Percentiles rank a stretch among this genome's conserved stretches.
Conservation (phyloP, 2,797 vertebrate genomes). For the Platalea minor region DNA sequence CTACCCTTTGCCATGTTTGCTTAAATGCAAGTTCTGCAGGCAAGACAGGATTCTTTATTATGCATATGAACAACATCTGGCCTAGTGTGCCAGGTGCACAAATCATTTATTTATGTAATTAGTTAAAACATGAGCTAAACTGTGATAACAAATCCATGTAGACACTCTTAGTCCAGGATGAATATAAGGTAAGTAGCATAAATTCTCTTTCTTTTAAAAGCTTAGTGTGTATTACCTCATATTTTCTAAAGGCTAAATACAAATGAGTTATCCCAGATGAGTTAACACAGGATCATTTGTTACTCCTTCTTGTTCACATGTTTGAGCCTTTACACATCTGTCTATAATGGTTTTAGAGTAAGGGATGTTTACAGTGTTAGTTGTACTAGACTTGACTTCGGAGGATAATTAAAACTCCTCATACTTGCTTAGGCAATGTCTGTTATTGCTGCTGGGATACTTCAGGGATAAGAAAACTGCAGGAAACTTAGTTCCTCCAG, state of each 20-base stretch:
- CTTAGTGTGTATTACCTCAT: not conserved
- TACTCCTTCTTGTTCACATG: not conserved
- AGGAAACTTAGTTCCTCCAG: not conserved
- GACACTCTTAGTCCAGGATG: not conserved
- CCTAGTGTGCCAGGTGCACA: slow-evolving; percentile 36
- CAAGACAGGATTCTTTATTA: slow-evolving; percentile 44
- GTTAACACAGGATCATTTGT: not conserved
- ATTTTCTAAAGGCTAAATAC: not conserved
- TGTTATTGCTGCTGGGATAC: not conserved
- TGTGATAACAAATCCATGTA: slow-evolving; percentile 41
- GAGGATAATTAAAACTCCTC: not conserved
- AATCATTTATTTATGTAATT: slow-evolving; percentile 61
- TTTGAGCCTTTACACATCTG: not conserved
- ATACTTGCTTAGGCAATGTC: not conserved
- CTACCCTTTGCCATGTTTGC: not conserved
- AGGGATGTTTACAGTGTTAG: not conserved
- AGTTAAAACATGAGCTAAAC: slow-evolving; percentile 27
- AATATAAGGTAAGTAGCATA: not conserved
- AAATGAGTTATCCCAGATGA: not conserved
- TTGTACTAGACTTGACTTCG: not conserved
- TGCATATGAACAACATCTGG: slow-evolving; percentile 54
- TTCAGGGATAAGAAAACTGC: not conserved
- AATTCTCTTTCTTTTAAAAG: not conserved
- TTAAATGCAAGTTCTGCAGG: slow-evolving; percentile 28
- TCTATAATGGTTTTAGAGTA: not conserved